Percentiles rank a stretch among this genome's conserved stretches.
Evolutionary conservation across 2,797 vertebrate genomes (phyloP).

Genomic region (Merluccius polli): DNA sequence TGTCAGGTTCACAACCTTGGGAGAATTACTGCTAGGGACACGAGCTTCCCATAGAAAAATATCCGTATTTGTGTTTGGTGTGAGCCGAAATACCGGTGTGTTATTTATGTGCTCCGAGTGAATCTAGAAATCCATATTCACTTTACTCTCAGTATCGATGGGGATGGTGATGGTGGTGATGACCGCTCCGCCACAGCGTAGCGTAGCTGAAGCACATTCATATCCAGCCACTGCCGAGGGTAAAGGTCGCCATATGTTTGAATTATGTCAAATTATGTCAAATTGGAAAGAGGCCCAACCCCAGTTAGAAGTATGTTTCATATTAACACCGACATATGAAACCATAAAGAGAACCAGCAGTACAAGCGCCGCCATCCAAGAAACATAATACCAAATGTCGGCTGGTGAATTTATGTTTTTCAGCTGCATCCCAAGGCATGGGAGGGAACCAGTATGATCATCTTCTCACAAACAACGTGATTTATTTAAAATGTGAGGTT

Average conservation of each 20-base stretch:
- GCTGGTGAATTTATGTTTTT: not conserved
- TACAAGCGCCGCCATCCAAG: not conserved
- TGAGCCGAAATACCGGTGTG: not conserved
- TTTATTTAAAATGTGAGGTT: not conserved
- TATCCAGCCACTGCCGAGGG: not conserved
- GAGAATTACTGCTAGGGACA: not conserved
- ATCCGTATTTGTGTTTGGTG: not conserved
- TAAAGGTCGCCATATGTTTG: not conserved
- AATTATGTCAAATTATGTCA: too few species aligned
- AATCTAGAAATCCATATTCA: not conserved
- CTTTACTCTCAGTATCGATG: not conserved
- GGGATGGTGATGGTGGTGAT: too few species aligned
- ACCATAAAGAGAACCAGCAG: too few species aligned
- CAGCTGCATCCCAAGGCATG: not conserved
- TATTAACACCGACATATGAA: too few species aligned
- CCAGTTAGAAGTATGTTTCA: too few species aligned
- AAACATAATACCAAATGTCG: not conserved
- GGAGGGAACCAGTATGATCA: not conserved
- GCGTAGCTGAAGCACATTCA: not conserved
- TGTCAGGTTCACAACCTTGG: not conserved
- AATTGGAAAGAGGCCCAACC: too few species aligned
- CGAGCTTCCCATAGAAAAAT: not conserved
- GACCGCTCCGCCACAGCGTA: not conserved
- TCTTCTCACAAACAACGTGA: not conserved
- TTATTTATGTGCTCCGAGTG: not conserved